A percentile compares a stretch with the other conserved stretches of the same genome.
Conservation (phyloP, 2,797 vertebrate species). For the Phataginus tricuspis region DNA sequence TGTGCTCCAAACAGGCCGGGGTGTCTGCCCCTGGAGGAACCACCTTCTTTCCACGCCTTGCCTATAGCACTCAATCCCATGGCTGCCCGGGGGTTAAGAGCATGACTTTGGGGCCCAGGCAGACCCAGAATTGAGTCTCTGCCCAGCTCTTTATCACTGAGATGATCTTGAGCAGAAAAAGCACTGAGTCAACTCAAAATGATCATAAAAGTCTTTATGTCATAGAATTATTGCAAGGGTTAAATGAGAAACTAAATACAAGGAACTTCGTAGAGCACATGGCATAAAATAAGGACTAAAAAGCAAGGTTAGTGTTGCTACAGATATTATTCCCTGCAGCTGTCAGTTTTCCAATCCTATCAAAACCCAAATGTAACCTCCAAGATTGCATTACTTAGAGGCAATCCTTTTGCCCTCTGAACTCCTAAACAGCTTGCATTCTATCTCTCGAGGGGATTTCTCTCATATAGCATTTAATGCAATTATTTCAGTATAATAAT, state of each 20-base stretch:
- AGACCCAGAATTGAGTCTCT: background rate
- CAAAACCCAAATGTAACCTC: background rate
- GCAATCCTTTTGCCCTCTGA: background rate
- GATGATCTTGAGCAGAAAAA: background rate
- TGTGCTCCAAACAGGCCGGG: background rate
- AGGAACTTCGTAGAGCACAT: background rate
- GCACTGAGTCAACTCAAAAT: background rate
- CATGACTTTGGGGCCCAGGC: background rate
- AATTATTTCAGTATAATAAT: background rate
- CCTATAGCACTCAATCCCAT: accelerated
- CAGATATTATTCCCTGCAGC: background rate
- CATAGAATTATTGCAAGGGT: background rate
- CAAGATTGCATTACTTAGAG: background rate
- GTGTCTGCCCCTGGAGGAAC: accelerated
- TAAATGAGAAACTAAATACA: background rate
- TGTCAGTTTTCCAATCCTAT: background rate
- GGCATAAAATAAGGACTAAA: background rate
- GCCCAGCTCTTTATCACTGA: background rate
- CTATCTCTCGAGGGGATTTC: background rate
- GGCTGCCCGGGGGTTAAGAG: background rate
- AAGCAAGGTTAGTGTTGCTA: background rate
- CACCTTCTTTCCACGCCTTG: accelerated
- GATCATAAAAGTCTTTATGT: no score
- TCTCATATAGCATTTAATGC: accelerated
- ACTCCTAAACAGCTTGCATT: background rate